phyloP scores from a whole-genome alignment of 1,140 invertebrate species.

The Holotrichia oblita region DNA sequence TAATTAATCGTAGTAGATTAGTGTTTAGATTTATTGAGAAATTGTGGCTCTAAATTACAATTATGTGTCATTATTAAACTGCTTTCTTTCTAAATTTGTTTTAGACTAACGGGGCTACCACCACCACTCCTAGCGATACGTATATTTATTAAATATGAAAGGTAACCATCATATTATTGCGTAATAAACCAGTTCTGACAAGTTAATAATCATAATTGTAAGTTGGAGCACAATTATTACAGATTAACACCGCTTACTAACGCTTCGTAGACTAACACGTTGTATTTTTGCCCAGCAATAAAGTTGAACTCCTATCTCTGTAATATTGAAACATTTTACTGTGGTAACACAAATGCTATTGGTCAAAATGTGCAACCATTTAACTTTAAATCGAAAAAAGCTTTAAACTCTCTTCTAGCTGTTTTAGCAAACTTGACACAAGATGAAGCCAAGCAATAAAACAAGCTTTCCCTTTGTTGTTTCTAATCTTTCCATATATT shows the following conservation, averaged over 20 bases:
- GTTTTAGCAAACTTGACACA: too few species aligned
- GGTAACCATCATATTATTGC: conserved; percentile 20
- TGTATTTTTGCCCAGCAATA: too few species aligned
- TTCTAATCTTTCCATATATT: too few species aligned
- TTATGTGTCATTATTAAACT: conserved; percentile 43
- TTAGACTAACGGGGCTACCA: conserved; percentile 60
- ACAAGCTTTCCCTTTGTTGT: too few species aligned
- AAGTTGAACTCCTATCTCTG: too few species aligned
- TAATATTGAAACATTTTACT: too few species aligned
- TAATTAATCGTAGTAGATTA: not conserved
- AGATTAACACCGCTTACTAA: conserved; percentile 32
- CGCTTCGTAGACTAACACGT: too few species aligned
- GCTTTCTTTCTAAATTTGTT: conserved; percentile 55
- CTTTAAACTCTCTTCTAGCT: too few species aligned
- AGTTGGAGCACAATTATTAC: conserved; percentile 49
- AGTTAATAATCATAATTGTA: conserved; percentile 47
- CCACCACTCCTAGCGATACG: conserved; percentile 69
- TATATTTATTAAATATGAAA: conserved; percentile 68
- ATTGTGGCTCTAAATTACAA: conserved; percentile 48
- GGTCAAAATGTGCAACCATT: too few species aligned
- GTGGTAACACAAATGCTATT: too few species aligned
- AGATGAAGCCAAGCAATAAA: too few species aligned
- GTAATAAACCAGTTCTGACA: not conserved
- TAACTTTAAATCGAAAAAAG: too few species aligned
- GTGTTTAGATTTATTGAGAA: not conserved